Percentiles rank a stretch among this genome's conserved stretches.
Conservation (phyloP, 30 jellyfish, hydroid and myxozoan genomes). For the Cassiopea xamachana region DNA sequence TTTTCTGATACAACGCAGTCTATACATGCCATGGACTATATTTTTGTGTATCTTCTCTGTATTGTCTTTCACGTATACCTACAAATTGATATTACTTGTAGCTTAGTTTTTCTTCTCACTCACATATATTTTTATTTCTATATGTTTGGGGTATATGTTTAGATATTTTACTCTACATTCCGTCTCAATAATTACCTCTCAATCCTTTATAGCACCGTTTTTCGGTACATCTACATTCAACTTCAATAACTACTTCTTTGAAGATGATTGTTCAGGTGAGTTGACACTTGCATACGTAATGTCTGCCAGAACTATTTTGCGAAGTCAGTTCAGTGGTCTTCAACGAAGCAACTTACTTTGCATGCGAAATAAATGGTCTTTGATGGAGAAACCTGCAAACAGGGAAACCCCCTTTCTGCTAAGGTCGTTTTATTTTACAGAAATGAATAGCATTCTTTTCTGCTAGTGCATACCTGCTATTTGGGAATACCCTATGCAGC, state of each 20-base stretch:
- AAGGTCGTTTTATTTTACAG: not conserved
- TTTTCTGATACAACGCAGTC: no score
- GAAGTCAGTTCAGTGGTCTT: not conserved
- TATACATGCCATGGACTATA: no score
- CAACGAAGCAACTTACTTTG: not conserved
- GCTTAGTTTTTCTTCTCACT: no score
- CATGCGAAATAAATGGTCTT: not conserved
- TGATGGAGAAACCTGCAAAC: not conserved
- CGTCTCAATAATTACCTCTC: not conserved
- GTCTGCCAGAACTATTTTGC: not conserved
- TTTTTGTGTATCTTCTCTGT: no score
- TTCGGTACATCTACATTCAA: slow-evolving; percentile 9
- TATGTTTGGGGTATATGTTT: no score
- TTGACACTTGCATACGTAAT: not conserved
- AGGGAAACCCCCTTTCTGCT: not conserved
- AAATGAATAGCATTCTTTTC: not conserved
- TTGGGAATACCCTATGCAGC: no score
- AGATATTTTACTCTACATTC: no score
- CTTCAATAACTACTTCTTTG: slow-evolving; percentile 45
- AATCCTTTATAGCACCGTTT: slow-evolving; percentile 51
- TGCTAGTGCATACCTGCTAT: not conserved
- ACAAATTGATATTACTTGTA: no score
- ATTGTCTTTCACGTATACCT: no score
- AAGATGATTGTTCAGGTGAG: slow-evolving; percentile 66
- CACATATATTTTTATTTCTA: no score